Conservation (phyloP, 1,140 invertebrate species). For the Neodiprion pinetum region DNA sequence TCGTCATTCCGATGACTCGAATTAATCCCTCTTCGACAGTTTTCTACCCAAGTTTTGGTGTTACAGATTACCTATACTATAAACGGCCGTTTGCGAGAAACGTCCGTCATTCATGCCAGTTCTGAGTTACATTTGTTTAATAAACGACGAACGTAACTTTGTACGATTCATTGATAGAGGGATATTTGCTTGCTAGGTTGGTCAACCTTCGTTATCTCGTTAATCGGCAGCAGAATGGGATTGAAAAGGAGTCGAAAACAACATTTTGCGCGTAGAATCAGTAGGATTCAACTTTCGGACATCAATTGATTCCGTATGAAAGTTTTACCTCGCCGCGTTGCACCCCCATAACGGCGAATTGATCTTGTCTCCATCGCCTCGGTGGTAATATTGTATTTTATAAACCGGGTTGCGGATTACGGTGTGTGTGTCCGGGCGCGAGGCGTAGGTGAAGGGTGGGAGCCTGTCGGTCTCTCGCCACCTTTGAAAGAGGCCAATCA, state of each 20-base stretch:
- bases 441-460: conserved; percentile 11
- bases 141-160: no score
- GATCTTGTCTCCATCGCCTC: neutral
- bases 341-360: neutral
- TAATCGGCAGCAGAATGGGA: neutral
- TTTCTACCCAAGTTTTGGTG: no score
- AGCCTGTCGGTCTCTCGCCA: conserved; percentile 22
- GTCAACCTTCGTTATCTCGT: no score
- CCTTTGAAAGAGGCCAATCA: conserved; percentile 50
- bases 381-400: neutral
- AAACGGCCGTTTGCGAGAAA: no score
- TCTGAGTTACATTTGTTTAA: no score
- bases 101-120: no score
- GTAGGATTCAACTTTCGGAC: neutral
- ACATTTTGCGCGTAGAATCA: neutral
- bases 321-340: neutral
- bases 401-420: conserved; percentile 3
- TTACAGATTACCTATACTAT: no score
- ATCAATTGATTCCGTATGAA: neutral
- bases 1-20: no score
- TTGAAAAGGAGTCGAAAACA: neutral
- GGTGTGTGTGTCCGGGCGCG: neutral
- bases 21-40: no score
- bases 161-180: no score
- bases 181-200: no score